Evolutionary conservation across 2,113 vertebrate genomes (phyloP), one percentile per base, ranked within the genome.

Genomic region (Microtus oregoni): DNA sequence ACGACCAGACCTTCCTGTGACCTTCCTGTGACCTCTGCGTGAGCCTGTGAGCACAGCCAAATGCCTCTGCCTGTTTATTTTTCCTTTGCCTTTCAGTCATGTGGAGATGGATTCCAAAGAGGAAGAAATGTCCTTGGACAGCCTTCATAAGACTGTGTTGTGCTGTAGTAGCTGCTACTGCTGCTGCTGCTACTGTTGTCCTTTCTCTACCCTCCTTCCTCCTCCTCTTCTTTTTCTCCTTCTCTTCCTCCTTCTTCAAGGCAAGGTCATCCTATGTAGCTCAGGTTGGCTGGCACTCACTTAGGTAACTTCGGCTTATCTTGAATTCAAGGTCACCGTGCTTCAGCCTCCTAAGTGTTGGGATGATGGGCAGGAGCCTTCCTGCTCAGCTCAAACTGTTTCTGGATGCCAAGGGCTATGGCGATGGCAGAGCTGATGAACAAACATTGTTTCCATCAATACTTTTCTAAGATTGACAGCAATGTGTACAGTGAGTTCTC

Each of bases 371-470:
- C 10, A 14, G 58, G 28, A 24, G 28, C 89, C 44, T n/a, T 30
- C 41, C 3, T n/a, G 22, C 7, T 14, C 17, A 44, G 30, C 30
- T 90, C 58, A 17, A n/a, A 63, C n/a, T 44, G 73, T 65, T 47
- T 94, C 93, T 81, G 63, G 88, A 77, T 32, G n/a, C 50, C 50
- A 50, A 86, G 38, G 28, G 28, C 30, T 82, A 50, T 67, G 79
- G 61, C 38, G 17, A 87, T 26, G 38, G 22, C 28, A 4, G 6
- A n/a, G 19, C 7, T 78, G 78, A 91, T 61, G 89, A 68, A 92
- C 5, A 91, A 65, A 94, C 7, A 65, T 50, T 30, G 89, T 97
- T 94, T 52, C 91, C 67, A 67, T 47, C 50, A 65, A 90, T 72
- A 63, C 30, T 75, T 85, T 92, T 44, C 72, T 22, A 68, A 86